phyloP scores from a whole-genome alignment of 2,888 invertebrate genomes.

The Fragum fragum region DNA sequence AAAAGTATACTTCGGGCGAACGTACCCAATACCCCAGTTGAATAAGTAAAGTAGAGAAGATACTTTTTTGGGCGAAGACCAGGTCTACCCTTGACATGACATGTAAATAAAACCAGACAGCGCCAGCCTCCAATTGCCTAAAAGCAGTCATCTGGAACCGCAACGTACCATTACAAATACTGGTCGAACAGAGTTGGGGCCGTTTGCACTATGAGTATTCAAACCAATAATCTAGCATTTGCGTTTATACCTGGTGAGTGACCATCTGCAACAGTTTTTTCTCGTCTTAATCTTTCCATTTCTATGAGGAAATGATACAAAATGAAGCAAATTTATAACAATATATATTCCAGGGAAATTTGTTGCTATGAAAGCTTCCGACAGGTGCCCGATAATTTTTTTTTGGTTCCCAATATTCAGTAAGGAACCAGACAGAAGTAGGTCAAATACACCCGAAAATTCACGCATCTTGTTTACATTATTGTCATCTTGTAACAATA shows the following conservation, averaged over 20 bases:
- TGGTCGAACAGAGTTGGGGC: too few relatives aligned
- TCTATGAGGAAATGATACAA: neutral
- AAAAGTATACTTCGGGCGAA: too few relatives aligned
- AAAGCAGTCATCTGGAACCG: too few relatives aligned
- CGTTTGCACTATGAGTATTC: neutral
- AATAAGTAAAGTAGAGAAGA: too few relatives aligned
- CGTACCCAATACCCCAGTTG: too few relatives aligned
- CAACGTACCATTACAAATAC: too few relatives aligned
- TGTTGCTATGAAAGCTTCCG: constrained; percentile 55
- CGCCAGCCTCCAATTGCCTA: too few relatives aligned
- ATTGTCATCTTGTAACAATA: too few relatives aligned
- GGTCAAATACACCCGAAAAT: neutral
- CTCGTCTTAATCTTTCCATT: constrained; percentile 54
- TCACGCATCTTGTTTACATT: too few relatives aligned
- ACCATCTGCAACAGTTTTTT: constrained; percentile 66
- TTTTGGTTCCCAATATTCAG: neutral
- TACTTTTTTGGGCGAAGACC: too few relatives aligned
- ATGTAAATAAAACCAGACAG: too few relatives aligned
- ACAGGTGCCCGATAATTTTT: constrained; percentile 36
- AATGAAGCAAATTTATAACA: constrained; percentile 4
- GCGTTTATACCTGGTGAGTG: constrained; percentile 69
- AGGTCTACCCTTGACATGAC: too few relatives aligned
- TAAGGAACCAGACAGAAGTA: neutral
- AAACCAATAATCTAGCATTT: neutral
- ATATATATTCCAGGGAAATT: neutral